Evolutionary conservation across 2,113 vertebrate genomes (phyloP).

Genomic region (Rallus limicola): DNA sequence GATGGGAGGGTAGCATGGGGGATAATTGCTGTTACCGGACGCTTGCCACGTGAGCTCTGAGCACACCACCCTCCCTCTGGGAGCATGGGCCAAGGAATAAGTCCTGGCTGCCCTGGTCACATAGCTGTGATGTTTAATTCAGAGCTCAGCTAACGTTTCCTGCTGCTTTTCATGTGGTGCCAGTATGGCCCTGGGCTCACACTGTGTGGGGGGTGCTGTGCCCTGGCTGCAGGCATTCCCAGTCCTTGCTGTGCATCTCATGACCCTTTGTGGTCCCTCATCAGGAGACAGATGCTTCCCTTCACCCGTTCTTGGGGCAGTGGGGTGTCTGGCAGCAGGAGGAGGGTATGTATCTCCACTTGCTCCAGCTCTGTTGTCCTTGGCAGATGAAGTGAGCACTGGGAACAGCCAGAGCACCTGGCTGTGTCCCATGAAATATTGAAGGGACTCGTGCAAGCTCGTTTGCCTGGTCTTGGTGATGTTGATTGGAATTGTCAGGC

Average conservation of each 20-base stretch:
- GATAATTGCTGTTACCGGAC: not conserved
- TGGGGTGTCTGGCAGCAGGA: not conserved
- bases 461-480: not conserved
- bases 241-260: not conserved
- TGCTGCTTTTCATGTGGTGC: not conserved
- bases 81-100: not conserved
- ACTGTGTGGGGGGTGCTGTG: not conserved
- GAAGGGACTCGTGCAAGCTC: not conserved
- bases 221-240: not conserved
- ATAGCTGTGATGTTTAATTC: not conserved
- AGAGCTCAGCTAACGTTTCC: not conserved
- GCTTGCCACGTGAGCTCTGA: not conserved
- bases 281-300: not conserved
- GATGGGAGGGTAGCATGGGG: not conserved
- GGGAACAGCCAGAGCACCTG: not conserved
- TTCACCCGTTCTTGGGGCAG: accelerated
- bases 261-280: not conserved
- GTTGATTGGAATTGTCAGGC: not conserved
- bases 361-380: not conserved
- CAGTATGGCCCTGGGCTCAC: not conserved
- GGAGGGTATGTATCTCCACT: not conserved
- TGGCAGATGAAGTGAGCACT: not conserved
- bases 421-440: not conserved
- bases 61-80: not conserved
- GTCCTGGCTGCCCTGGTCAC: not conserved